A percentile compares a stretch with the other conserved stretches of the same genome.
phyloP scores from a whole-genome alignment of 2,888 invertebrate genomes.

The Philereme transversata region DNA sequence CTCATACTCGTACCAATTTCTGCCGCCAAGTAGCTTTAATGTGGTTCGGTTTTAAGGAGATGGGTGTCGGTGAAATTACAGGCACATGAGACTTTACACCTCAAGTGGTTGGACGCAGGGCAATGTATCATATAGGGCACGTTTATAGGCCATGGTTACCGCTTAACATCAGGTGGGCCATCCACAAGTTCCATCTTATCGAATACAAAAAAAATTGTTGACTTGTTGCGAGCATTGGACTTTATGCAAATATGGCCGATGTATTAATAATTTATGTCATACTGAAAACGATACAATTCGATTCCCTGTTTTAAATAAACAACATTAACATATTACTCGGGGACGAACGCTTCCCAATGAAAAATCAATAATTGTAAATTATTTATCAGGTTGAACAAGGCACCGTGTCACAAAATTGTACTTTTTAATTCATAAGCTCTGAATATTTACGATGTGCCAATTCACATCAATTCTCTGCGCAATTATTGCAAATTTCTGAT shows the following conservation, averaged over 20 bases:
- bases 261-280: slow-evolving; percentile 4
- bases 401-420: slow-evolving; percentile 40
- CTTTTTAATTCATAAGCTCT: slow-evolving; percentile 54
- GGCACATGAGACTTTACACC: too few species aligned
- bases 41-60: too few species aligned
- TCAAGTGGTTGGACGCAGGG: too few species aligned
- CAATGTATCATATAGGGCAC: too few species aligned
- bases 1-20: too few species aligned
- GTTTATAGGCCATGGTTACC: too few species aligned
- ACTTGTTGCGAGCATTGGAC: too few species aligned
- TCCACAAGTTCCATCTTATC: too few species aligned
- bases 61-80: too few species aligned
- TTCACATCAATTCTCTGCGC: slow-evolving; percentile 52
- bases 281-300: slow-evolving; percentile 13
- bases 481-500: slow-evolving; percentile 51
- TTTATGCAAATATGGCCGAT: not conserved
- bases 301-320: slow-evolving; percentile 47
- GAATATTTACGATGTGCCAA: slow-evolving; percentile 61
- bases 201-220: too few species aligned
- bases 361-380: slow-evolving; percentile 69
- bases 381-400: slow-evolving; percentile 65
- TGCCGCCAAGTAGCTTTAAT: too few species aligned
- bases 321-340: slow-evolving; percentile 62
- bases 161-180: too few species aligned
- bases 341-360: slow-evolving; percentile 69